phyloP scores from a whole-genome alignment of 2,797 vertebrate genomes.

The Todus mexicanus region DNA sequence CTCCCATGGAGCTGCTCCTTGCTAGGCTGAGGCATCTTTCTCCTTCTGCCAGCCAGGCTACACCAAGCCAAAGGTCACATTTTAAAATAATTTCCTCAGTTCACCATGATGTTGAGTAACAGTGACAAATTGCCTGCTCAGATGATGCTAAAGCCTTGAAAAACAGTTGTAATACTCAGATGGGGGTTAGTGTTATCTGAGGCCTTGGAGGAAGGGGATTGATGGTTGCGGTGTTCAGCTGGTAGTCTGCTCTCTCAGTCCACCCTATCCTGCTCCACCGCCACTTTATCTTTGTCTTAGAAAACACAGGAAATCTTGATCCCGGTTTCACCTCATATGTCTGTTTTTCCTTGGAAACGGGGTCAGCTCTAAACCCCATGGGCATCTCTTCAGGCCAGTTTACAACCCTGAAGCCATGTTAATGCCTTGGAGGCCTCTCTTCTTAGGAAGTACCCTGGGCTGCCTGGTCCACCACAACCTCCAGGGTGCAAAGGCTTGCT shows the following conservation, averaged over 20 bases:
- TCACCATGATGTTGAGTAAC: neutral
- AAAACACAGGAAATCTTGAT: neutral
- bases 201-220: neutral
- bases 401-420: neutral
- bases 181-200: neutral
- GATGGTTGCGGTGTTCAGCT: neutral
- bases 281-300: neutral
- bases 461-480: neutral
- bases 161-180: neutral
- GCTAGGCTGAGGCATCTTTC: neutral
- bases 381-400: neutral
- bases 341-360: neutral
- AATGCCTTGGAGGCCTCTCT: neutral
- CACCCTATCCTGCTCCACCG: neutral
- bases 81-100: neutral
- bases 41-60: neutral
- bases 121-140: slow-evolving; percentile 20
- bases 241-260: neutral
- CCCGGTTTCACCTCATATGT: neutral
- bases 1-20: neutral
- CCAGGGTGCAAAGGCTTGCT: neutral
- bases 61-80: neutral
- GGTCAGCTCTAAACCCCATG: neutral
- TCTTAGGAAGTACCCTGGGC: neutral
- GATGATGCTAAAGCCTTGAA: slow-evolving; percentile 20